phyloP scores from a whole-genome alignment of 2,113 vertebrate genomes.

The Chaetodon trifascialis region DNA sequence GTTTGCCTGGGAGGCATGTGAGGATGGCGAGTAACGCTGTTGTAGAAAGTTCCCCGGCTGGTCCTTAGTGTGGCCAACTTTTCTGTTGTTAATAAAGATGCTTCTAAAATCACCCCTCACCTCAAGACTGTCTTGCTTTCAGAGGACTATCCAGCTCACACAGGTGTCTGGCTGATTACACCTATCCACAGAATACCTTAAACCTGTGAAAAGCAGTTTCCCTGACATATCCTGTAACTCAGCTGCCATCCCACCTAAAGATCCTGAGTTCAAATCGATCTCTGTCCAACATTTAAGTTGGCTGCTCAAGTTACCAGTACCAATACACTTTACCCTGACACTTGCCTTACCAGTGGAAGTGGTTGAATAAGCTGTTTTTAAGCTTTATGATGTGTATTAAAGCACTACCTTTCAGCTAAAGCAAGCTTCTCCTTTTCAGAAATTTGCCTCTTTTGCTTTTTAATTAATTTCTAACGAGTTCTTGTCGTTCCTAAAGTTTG shows the following conservation, averaged over 20 bases:
- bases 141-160: background rate
- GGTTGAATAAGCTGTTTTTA: background rate
- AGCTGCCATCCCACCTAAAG: slow-evolving; percentile 4
- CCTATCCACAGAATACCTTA: slow-evolving; percentile 5
- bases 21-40: background rate
- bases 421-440: background rate
- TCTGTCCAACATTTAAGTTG: background rate
- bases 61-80: background rate
- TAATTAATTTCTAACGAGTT: background rate
- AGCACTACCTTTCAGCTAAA: background rate
- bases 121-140: background rate
- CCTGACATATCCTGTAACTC: slow-evolving; percentile 19
- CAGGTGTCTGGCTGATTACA: slow-evolving; percentile 41
- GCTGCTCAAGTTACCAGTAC: background rate
- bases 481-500: background rate
- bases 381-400: background rate
- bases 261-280: background rate
- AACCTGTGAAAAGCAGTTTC: slow-evolving; percentile 12
- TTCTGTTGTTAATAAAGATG: slow-evolving; percentile 4
- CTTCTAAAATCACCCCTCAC: background rate
- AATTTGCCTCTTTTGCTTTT: background rate
- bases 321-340: background rate
- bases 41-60: background rate
- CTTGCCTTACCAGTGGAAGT: background rate
- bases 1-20: slow-evolving; percentile 2